phyloP scores from a whole-genome alignment of 2,797 vertebrate species.

The Phoeniculus purpureus region DNA sequence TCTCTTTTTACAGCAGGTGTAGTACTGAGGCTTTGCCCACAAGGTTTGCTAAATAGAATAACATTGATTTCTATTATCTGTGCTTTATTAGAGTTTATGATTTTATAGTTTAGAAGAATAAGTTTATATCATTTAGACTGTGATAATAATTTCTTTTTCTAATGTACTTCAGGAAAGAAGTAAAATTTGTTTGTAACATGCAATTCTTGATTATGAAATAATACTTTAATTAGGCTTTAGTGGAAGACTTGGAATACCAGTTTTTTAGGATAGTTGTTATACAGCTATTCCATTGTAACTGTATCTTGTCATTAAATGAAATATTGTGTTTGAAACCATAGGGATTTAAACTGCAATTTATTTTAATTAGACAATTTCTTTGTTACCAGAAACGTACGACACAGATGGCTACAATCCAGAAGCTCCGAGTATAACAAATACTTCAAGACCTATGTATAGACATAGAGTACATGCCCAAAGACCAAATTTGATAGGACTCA shows the following conservation, averaged over 20 bases:
- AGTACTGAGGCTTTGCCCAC: conserved; percentile 72
- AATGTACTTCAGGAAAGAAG: not conserved
- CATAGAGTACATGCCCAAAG: conserved; percentile 93
- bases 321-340: not conserved
- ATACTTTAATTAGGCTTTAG: not conserved
- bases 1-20: conserved; percentile 90
- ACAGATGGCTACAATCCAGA: conserved; percentile 97
- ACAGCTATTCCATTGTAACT: conserved; percentile 3
- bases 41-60: conserved; percentile 73
- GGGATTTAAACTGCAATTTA: conserved; percentile 71
- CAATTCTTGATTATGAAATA: not conserved
- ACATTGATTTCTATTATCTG: conserved; percentile 54
- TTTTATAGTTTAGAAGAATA: not conserved
- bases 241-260: not conserved
- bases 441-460: conserved; percentile 91
- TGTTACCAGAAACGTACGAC: conserved; percentile 89
- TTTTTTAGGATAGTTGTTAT: not conserved
- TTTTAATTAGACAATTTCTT: conserved; percentile 78
- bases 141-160: not conserved
- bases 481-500: conserved; percentile 96
- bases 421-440: conserved; percentile 95
- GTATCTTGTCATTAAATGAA: conserved; percentile 9
- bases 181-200: not conserved
- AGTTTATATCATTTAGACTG: not conserved
- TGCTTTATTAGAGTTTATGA: not conserved